Base-by-base conservation (phyloP, 2,888 invertebrate genomes). In the Oscheius sp. region DNA sequence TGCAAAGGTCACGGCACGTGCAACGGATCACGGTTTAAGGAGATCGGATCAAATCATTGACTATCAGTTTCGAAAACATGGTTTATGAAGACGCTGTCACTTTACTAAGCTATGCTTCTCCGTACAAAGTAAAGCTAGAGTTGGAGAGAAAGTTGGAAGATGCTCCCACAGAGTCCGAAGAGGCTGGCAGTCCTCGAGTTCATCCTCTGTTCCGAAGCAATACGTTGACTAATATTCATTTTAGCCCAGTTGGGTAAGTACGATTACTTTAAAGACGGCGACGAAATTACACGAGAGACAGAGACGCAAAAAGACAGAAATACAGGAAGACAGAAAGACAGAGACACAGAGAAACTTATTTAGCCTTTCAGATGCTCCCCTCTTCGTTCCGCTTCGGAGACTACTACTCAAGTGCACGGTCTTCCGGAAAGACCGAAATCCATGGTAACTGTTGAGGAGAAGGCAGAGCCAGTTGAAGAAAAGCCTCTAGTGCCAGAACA, bases 31-130 rank as follows among this genome's bases (percentile, higher is more conserved):
- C 42, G 4, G 9, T 58, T 87, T 50, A 92, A 95, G 95, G 95
- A 78, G 96, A 96, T 90, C 93, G 94, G 81, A 95, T 96, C 83
- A 93, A 93, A 83, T 93, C 94, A 83, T 93, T 96, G 76, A 94
- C 94, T 70, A 94, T 96, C 70, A 94, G 94, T 87, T 94, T 95
- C 89, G 93, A 93, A 72, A 94, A 94, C 79, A 95, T 95, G 91
- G 95, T 95, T 0, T 93, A 94, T 87, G 95, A 95, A 89, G 96
- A 96, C 88, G 96, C 96, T 0, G 91, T 95, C 70, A 94, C 94
- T 1, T 94, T 96, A 78, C 91, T 96, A 57, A 94, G 95, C 79
- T 94, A 95, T 81, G 95, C 95, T 5, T 95, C 95, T 53, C 95
- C 96, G 0, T 96, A 96, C 89, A 94, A 94, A 76, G 83, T 84